Conservation (phyloP, 2,888 invertebrate species). For the Drosophila bunnanda region DNA sequence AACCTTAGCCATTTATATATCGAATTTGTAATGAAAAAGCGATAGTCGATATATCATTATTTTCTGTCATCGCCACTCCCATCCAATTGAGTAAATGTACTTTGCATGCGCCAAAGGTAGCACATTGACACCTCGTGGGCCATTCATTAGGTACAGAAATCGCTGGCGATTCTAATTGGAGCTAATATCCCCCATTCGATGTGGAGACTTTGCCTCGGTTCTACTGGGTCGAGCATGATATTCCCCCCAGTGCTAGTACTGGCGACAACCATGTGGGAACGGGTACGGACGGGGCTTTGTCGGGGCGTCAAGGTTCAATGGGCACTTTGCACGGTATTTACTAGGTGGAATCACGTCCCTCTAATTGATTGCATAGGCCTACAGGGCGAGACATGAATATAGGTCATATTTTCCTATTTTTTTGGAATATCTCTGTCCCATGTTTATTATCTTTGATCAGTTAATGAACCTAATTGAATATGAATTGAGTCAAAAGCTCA, state of each 20-base stretch:
- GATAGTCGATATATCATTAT: too few relatives aligned
- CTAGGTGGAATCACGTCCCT: slow-evolving; percentile 23
- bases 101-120: slow-evolving; percentile 19
- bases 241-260: not conserved
- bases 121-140: slow-evolving; percentile 53
- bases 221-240: not conserved
- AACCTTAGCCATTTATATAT: not conserved
- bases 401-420: not conserved
- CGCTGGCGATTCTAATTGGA: slow-evolving; percentile 51
- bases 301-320: slow-evolving; percentile 52
- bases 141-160: slow-evolving; percentile 48
- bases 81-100: not conserved
- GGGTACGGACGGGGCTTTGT: not conserved
- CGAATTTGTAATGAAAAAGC: too few relatives aligned
- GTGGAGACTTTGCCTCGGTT: slow-evolving; percentile 27
- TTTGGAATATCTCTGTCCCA: not conserved
- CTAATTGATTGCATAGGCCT: slow-evolving; percentile 32
- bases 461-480: slow-evolving; percentile 2
- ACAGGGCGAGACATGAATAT: slow-evolving; percentile 1
- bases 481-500: not conserved
- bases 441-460: not conserved
- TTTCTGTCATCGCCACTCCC: not conserved
- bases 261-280: not conserved
- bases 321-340: slow-evolving; percentile 40
- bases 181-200: slow-evolving; percentile 49